Conservation (phyloP, 92 coral and sea anemone genomes). For the Bergia puertoricense region DNA sequence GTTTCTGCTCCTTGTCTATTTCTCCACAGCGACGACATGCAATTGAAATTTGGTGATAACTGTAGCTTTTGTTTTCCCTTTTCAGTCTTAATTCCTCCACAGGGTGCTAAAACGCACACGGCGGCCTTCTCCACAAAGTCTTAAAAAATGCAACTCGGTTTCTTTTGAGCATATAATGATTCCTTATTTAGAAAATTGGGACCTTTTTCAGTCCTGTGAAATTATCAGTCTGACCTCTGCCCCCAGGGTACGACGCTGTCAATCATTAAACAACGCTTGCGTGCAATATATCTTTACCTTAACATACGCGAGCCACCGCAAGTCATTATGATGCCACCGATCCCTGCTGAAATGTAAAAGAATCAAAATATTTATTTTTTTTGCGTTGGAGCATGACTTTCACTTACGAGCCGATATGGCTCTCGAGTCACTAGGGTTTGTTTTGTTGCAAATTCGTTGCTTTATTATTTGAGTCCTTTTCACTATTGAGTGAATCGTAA, state of each 20-base stretch:
- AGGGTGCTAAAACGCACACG: not conserved
- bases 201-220: slow-evolving; percentile 24
- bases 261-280: not conserved
- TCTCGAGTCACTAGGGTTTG: slow-evolving; percentile 9
- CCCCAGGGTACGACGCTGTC: not conserved
- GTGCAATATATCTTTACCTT: slow-evolving; percentile 1
- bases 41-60: not conserved
- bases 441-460: slow-evolving; percentile 7
- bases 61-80: not conserved
- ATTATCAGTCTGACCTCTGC: slow-evolving; percentile 19
- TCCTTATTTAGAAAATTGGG: slow-evolving; percentile 33
- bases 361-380: slow-evolving; percentile 30
- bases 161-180: not conserved
- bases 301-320: not conserved
- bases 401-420: slow-evolving; percentile 19
- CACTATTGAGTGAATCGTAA: not conserved
- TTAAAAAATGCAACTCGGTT: not conserved
- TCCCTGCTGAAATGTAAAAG: slow-evolving; percentile 31
- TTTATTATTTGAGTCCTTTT: not conserved
- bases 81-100: not conserved
- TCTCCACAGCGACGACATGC: slow-evolving; percentile 4
- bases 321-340: not conserved
- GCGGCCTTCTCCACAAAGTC: not conserved
- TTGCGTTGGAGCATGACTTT: slow-evolving; percentile 39
- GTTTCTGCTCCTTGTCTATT: slow-evolving; percentile 1